Conservation (phyloP, 2,888 invertebrate species). For the Erebia epiphron region DNA sequence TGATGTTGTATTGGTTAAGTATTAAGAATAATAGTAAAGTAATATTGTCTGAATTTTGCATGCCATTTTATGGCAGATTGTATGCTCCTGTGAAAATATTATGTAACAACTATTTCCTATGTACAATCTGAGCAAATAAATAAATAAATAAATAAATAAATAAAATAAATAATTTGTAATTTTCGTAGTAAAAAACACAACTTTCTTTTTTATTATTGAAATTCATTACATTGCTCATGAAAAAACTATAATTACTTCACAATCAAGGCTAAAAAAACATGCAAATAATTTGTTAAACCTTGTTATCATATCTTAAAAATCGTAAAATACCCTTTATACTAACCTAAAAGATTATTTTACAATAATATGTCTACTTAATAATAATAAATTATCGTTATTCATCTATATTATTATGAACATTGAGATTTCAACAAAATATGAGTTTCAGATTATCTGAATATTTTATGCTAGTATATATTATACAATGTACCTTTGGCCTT, state of each 20-base stretch:
- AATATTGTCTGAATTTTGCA: too few relatives aligned
- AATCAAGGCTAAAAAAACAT: neutral
- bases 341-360: neutral
- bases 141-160: too few relatives aligned
- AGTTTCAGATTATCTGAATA: conserved; percentile 6
- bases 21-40: too few relatives aligned
- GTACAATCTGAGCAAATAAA: too few relatives aligned
- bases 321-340: neutral
- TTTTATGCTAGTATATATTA: conserved; percentile 46
- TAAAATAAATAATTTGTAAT: neutral
- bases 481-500: conserved; percentile 51
- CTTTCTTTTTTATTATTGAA: neutral
- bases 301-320: conserved; percentile 1
- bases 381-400: conserved; percentile 8
- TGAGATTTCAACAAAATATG: conserved; percentile 1
- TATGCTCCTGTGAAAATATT: too few relatives aligned
- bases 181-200: neutral
- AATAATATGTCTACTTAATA: conserved; percentile 1
- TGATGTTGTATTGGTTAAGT: too few relatives aligned
- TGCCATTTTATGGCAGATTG: too few relatives aligned
- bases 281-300: conserved; percentile 5
- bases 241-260: neutral
- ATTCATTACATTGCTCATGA: neutral
- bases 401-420: conserved; percentile 9
- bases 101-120: too few relatives aligned